Conservation (phyloP, 2,797 vertebrate genomes). For the Crocidura indochinensis region DNA sequence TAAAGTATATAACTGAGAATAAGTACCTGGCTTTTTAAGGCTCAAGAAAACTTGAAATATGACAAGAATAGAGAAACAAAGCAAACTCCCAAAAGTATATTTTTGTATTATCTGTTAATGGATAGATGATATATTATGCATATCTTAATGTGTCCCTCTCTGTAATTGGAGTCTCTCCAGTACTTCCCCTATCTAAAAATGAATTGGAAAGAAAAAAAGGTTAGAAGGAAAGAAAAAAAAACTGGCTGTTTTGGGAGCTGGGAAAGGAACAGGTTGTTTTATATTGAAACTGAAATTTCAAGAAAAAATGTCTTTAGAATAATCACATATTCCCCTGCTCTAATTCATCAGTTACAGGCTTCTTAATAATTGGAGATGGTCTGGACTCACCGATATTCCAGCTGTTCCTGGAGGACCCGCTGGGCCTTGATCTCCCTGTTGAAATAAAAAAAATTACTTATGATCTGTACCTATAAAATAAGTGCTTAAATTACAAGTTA, state of each 20-base stretch:
- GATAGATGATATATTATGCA: background rate
- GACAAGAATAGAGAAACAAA: slow-evolving; percentile 31
- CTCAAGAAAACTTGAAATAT: slow-evolving; percentile 7
- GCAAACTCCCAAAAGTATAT: slow-evolving; percentile 1
- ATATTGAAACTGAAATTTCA: background rate
- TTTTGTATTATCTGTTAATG: background rate
- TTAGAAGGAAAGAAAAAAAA: slow-evolving; percentile 8
- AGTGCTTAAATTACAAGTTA: slow-evolving; percentile 23
- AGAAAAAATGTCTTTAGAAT: background rate
- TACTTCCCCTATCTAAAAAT: background rate
- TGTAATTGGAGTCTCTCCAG: background rate
- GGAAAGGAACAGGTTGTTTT: background rate
- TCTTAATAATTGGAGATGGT: background rate
- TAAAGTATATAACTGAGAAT: background rate
- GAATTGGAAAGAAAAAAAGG: background rate
- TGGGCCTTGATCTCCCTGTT: slow-evolving; percentile 96
- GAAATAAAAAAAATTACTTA: slow-evolving; percentile 80
- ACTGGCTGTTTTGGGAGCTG: background rate
- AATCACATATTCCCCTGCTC: background rate
- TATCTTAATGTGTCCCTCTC: background rate
- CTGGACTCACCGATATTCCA: slow-evolving; percentile 93
- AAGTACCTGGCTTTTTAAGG: background rate
- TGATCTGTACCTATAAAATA: slow-evolving; percentile 29
- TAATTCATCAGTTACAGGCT: background rate
- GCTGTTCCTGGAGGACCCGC: slow-evolving; percentile 92